Evolutionary conservation across 2,797 vertebrate species (phyloP).

Genomic region (Melopsittacus undulatus): DNA sequence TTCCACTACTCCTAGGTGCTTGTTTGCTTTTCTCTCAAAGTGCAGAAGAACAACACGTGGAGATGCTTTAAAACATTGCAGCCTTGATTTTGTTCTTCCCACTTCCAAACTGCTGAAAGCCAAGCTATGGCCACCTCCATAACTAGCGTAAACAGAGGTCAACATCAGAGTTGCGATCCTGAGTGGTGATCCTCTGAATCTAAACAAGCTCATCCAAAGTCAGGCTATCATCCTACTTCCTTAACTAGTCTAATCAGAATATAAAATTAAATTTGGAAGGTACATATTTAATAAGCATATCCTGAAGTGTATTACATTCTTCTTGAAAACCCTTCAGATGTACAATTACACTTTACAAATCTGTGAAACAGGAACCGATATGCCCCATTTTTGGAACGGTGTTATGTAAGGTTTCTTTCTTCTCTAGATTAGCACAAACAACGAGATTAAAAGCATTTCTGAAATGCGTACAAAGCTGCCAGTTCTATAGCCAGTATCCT

Average conservation of each 20-base stretch:
- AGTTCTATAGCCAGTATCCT: neutral
- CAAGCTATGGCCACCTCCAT: neutral
- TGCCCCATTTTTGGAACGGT: neutral
- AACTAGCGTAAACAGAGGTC: rapidly evolving
- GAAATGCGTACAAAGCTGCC: neutral
- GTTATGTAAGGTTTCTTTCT: neutral
- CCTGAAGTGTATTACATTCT: neutral
- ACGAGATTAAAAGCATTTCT: conserved; percentile 33
- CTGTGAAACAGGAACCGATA: conserved; percentile 1
- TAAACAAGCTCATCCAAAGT: neutral
- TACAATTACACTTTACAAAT: neutral
- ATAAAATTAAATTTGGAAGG: neutral
- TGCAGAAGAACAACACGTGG: neutral
- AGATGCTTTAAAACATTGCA: neutral
- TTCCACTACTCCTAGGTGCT: neutral
- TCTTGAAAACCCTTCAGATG: neutral
- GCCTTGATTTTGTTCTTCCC: neutral
- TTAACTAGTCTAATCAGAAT: neutral
- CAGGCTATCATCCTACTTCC: neutral
- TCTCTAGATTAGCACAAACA: neutral
- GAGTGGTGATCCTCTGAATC: neutral
- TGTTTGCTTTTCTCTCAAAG: neutral
- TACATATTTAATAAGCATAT: conserved; percentile 17
- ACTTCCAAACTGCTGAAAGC: neutral
- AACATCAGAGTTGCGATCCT: neutral